These are phyloP conservation scores for Benthosema pterotum DNA, from an alignment of 2,797 vertebrate species.

Conservation along the genomic window DNA sequence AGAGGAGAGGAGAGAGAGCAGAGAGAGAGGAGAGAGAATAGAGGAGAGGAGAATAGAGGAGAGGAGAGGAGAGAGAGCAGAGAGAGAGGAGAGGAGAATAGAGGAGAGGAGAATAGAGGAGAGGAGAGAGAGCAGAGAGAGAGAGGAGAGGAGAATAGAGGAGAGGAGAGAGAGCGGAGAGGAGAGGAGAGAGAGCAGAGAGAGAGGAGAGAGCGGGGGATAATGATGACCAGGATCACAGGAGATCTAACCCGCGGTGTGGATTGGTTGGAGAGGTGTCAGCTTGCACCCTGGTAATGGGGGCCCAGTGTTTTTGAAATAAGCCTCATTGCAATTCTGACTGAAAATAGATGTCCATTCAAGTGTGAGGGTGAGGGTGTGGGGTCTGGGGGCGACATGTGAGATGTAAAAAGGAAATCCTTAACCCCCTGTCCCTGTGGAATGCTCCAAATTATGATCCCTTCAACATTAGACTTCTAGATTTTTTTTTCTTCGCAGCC, in stretches of 20 bases:
- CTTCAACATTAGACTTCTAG: slow-evolving; percentile 11
- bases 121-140: no score
- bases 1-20: no score
- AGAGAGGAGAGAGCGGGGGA: background rate
- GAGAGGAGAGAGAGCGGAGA: slow-evolving; percentile 23
- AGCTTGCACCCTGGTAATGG: slow-evolving; percentile 29
- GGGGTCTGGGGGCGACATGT: slow-evolving; percentile 6
- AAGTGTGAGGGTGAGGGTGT: slow-evolving; percentile 5
- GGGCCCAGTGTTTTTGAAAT: slow-evolving; percentile 20
- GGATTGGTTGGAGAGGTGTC: slow-evolving; percentile 39
- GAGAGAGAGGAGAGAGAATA: no score
- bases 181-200: background rate
- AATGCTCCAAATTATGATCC: slow-evolving; percentile 2
- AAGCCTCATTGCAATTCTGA: slow-evolving; percentile 1
- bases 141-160: slow-evolving; percentile 33
- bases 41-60: no score
- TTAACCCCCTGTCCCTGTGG: slow-evolving; percentile 11
- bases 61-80: no score
- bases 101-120: no score
- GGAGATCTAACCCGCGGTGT: slow-evolving; percentile 34
- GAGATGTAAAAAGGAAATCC: slow-evolving; percentile 13
- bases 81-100: no score
- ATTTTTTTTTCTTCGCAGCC: no score
- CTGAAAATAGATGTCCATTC: slow-evolving; percentile 14
- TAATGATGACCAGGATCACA: slow-evolving; percentile 57